Percentiles rank a stretch among this genome's conserved stretches.
These are phyloP conservation scores for Istiophorus platypterus DNA, from an alignment of 2,113 vertebrate genomes.

Conservation along the genomic window DNA sequence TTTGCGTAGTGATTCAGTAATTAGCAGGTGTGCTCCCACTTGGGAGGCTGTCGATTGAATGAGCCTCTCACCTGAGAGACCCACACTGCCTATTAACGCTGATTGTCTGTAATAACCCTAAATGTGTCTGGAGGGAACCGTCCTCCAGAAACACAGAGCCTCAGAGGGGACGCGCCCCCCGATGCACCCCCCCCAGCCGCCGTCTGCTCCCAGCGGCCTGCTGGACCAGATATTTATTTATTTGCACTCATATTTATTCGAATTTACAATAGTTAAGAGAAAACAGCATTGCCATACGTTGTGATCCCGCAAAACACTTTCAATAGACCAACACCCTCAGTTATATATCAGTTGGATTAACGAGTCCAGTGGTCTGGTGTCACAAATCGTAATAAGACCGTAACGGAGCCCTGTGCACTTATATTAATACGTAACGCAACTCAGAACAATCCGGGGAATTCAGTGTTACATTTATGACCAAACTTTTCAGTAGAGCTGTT, in stretches of 20 bases:
- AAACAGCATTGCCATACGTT: background rate
- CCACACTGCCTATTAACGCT: constrained; percentile 62
- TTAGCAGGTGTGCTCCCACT: constrained; percentile 72
- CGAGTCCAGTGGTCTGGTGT: background rate
- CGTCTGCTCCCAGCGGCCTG: constrained; percentile 7
- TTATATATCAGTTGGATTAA: background rate
- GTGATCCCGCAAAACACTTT: background rate
- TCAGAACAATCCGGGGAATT: background rate
- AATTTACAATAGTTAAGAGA: background rate
- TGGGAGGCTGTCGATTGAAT: constrained; percentile 78
- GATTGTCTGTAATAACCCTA: constrained; percentile 80
- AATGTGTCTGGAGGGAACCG: constrained; percentile 70
- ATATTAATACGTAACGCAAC: background rate
- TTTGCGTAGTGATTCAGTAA: constrained; percentile 60
- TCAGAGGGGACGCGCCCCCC: constrained; percentile 41
- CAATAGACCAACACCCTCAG: background rate
- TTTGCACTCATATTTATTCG: too few species aligned
- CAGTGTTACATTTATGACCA: background rate
- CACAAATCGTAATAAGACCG: background rate
- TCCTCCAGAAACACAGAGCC: constrained; percentile 53
- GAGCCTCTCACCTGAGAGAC: constrained; percentile 81
- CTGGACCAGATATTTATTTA: background rate
- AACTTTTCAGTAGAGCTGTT: too few species aligned
- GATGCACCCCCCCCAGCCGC: constrained; percentile 22
- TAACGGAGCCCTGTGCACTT: background rate